Percentiles rank a stretch among this genome's conserved stretches.
Conservation (phyloP, 2,797 vertebrate species). For the Pipistrellus nathusii region DNA sequence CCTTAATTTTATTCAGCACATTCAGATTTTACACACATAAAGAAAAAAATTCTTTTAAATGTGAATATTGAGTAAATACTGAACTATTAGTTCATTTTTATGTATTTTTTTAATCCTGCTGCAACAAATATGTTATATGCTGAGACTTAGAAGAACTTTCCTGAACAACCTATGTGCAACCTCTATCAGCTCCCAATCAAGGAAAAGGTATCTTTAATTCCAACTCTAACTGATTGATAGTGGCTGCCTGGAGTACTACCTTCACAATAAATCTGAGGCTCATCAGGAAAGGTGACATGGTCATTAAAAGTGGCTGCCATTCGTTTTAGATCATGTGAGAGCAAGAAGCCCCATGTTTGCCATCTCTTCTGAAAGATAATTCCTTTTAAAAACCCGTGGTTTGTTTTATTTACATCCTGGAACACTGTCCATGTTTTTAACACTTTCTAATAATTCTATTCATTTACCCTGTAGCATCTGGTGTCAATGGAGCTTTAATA, state of each 20-base stretch:
- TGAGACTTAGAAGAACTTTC: not conserved
- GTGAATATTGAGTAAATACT: not conserved
- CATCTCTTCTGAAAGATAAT: not conserved
- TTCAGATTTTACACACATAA: not conserved
- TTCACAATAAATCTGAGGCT: constrained; percentile 17
- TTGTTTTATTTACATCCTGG: constrained; percentile 23
- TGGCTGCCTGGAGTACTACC: not conserved
- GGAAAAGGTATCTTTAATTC: not conserved
- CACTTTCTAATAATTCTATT: not conserved
- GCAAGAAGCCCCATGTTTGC: not conserved
- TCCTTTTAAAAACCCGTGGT: not conserved
- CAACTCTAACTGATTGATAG: not conserved
- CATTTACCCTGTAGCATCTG: not conserved
- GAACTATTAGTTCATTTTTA: not conserved
- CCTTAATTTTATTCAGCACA: not conserved
- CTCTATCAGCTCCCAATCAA: not conserved
- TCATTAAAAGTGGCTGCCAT: not conserved
- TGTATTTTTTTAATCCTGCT: not conserved
- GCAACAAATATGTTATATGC: not conserved
- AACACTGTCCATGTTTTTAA: not conserved
- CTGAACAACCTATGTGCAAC: not conserved
- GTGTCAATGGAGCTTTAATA: not conserved
- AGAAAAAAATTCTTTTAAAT: not conserved
- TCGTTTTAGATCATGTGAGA: not conserved
- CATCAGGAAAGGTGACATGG: not conserved